Evolutionary conservation across 2,888 invertebrate species (phyloP).

Genomic region (Adelognathus sp.): DNA sequence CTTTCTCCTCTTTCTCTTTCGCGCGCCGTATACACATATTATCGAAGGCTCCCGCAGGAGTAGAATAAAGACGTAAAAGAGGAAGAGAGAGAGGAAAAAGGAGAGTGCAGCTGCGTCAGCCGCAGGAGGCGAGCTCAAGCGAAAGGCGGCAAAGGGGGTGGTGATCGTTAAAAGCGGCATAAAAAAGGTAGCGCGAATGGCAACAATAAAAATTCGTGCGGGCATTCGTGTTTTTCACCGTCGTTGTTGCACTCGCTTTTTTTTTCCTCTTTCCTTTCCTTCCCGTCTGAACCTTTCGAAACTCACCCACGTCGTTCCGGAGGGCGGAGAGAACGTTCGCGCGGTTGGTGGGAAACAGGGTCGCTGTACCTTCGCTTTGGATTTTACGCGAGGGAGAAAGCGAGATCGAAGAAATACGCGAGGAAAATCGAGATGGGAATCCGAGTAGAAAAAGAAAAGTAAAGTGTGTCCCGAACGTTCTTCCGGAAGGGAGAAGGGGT

Average conservation of each 20-base stretch:
- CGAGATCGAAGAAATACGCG: background rate
- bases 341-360: slow-evolving; percentile 57
- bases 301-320: background rate
- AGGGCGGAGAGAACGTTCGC: slow-evolving; percentile 43
- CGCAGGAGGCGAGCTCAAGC: slow-evolving; percentile 58
- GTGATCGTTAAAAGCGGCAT: slow-evolving; percentile 74
- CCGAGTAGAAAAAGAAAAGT: slow-evolving; percentile 28
- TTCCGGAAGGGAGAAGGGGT: slow-evolving; percentile 58
- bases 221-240: slow-evolving; percentile 79
- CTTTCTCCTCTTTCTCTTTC: slow-evolving; percentile 2
- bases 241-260: slow-evolving; percentile 50
- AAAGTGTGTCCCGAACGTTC: slow-evolving; percentile 33
- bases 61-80: slow-evolving; percentile 35
- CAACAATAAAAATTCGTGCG: slow-evolving; percentile 81
- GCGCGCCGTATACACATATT: slow-evolving; percentile 6
- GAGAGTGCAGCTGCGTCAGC: slow-evolving; percentile 57
- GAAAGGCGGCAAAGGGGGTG: slow-evolving; percentile 65
- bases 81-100: slow-evolving; percentile 20
- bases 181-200: slow-evolving; percentile 77
- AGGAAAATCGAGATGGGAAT: slow-evolving; percentile 43
- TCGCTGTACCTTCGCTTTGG: slow-evolving; percentile 32
- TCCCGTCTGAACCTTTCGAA: no score
- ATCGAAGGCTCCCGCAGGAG: slow-evolving; percentile 34
- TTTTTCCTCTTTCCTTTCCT: background rate
- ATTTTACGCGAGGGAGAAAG: slow-evolving; percentile 46